Evolutionary conservation across 37 sponge, comb jelly and placozoan genomes (phyloP).

Genomic region (Spongilla lacustris): DNA sequence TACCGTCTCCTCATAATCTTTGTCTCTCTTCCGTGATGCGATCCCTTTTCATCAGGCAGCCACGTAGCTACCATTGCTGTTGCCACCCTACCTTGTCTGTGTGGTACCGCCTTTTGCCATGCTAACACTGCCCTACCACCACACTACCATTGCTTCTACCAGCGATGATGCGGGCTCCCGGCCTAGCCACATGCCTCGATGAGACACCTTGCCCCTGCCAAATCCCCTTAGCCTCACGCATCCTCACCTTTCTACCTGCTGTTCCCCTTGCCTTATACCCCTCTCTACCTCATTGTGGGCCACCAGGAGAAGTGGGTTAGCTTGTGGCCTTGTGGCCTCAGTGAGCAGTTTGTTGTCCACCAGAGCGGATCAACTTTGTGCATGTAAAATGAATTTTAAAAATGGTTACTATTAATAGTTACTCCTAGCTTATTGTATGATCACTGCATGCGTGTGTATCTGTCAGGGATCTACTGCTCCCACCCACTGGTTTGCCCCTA

Average conservation of each 20-base stretch:
- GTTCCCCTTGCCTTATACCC: not conserved
- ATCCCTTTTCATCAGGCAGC: not conserved
- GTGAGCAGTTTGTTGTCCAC: not conserved
- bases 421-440: too few relatives aligned
- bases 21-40: not conserved
- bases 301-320: not conserved
- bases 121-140: not conserved
- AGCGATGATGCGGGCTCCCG: not conserved
- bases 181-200: not conserved
- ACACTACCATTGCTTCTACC: slow-evolving; percentile 5
- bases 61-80: not conserved
- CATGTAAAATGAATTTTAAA: not conserved
- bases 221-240: not conserved
- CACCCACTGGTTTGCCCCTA: too few relatives aligned
- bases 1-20: not conserved
- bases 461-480: too few relatives aligned
- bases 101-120: not conserved
- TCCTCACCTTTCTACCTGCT: not conserved
- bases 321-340: not conserved
- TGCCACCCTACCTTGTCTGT: not conserved
- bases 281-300: not conserved
- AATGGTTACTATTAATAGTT: too few relatives aligned
- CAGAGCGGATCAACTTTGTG: not conserved
- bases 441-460: too few relatives aligned
- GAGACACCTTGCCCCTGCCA: not conserved